These are phyloP conservation scores for Drosophila malerkotliana DNA, from an alignment of 1,140 invertebrate genomes.

Conservation along the genomic window DNA sequence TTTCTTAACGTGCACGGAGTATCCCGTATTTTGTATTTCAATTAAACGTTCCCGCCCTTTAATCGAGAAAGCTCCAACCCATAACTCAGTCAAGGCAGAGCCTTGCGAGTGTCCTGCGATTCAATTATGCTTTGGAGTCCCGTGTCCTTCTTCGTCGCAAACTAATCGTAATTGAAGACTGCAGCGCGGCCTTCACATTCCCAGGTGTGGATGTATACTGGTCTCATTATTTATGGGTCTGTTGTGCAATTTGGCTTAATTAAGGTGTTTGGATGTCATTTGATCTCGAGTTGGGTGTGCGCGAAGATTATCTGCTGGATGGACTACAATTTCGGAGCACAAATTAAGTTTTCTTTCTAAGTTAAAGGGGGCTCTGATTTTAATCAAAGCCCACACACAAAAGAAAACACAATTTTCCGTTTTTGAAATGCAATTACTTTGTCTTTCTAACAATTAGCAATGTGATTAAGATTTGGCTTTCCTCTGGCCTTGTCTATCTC, in stretches of 20 bases:
- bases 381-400: too few species aligned
- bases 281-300: conserved; percentile 13
- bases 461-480: neutral
- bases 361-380: too few species aligned
- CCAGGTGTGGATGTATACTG: conserved; percentile 23
- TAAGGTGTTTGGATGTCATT: conserved; percentile 35
- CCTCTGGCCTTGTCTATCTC: neutral
- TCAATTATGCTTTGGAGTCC: conserved; percentile 29
- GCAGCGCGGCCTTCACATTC: conserved; percentile 22
- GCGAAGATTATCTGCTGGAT: neutral
- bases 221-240: conserved; percentile 50
- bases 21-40: conserved; percentile 31
- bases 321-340: too few species aligned
- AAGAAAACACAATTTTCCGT: neutral
- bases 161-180: conserved; percentile 48
- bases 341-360: too few species aligned
- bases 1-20: conserved; percentile 1
- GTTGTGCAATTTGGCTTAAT: conserved; percentile 51
- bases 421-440: neutral
- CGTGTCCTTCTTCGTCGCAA: conserved; percentile 11
- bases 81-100: conserved; percentile 47
- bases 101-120: conserved; percentile 35
- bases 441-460: neutral
- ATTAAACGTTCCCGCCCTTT: conserved; percentile 31
- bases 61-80: conserved; percentile 27